Evolutionary conservation across 2,113 vertebrate species (phyloP), one percentile per base, ranked within the genome.

Genomic region (Bubo blakistoni): DNA sequence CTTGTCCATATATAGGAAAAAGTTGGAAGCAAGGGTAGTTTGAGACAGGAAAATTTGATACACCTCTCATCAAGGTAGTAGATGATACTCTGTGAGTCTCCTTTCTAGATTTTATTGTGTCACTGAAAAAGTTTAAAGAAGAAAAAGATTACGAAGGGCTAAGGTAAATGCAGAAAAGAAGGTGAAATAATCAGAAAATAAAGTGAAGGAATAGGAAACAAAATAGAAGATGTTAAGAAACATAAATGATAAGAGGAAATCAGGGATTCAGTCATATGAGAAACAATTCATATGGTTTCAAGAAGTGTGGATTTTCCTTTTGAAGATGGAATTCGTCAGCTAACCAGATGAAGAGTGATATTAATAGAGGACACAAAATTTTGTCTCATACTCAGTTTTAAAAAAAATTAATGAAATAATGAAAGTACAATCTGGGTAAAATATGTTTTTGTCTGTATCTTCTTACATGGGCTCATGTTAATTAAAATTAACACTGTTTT

Each of bases 241-340:
- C 0, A 0, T 47, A 81, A 67, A 40, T 36, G 5, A 38, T 34
- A 42, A 63, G 63, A 71, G 55, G 69, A 92, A 89, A 72, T 72
- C 13, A 7, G 34, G 19, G 36, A 30, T 69, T 92, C 61, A 62
- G 52, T 77, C 32, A 10, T 52, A 11, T 22, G 22, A 78, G 61
- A 65, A 93, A 71, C 29, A 63, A 69, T 91, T 95, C 73, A 89
- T 94, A 86, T 96, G 94, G 82, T 71, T 88, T 95, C 92, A 92
- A 86, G 95, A 88, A 95, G 80, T 55, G 51, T 78, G 52, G 54
- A 59, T 93, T 81, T 93, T 95, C 26, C 77, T 96, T 95, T 95
- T 83, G 95, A 96, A 88, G 85, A 63, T 77, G 27, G 29, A 92
- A 83, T 93, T 96, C 71, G 86, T 96, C 81, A 83, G 90, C 79